A percentile compares a stretch with the other conserved stretches of the same genome.
phyloP scores from a whole-genome alignment of 2,113 vertebrate species.

The Malaclemys terrapin region DNA sequence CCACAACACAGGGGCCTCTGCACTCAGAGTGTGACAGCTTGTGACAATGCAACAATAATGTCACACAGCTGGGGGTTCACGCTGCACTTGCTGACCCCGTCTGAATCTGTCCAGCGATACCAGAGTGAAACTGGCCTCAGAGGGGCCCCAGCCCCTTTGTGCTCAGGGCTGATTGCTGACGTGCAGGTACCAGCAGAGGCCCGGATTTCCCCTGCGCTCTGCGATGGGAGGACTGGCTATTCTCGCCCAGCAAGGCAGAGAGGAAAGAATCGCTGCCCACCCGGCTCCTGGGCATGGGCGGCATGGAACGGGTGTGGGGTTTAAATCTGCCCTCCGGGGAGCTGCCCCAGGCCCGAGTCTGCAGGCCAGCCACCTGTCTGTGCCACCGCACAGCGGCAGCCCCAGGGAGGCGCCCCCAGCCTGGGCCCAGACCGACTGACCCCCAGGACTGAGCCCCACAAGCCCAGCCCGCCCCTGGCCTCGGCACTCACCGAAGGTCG shows the following conservation, averaged over 20 bases:
- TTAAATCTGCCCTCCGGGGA: fast-evolving
- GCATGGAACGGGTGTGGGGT: fast-evolving
- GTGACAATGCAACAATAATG: too few relatives aligned
- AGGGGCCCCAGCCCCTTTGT: fast-evolving
- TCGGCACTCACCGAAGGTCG: constrained; percentile 84
- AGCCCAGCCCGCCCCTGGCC: not conserved
- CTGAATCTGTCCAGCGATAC: not conserved
- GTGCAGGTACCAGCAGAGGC: too few relatives aligned
- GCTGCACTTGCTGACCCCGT: too few relatives aligned
- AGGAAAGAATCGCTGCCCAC: not conserved
- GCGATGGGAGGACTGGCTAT: not conserved
- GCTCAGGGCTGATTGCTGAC: too few relatives aligned
- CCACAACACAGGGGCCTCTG: not conserved
- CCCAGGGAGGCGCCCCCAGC: not conserved
- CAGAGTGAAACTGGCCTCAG: not conserved
- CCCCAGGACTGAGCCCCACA: not conserved
- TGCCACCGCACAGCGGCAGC: not conserved
- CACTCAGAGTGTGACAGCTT: not conserved
- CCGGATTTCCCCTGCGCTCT: too few relatives aligned
- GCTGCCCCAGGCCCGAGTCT: fast-evolving
- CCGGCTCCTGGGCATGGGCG: fast-evolving
- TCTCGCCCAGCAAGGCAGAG: not conserved
- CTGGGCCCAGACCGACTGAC: not conserved
- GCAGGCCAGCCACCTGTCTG: not conserved
- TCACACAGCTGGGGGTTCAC: too few relatives aligned